phyloP scores from a whole-genome alignment of 2,888 invertebrate species.

The Cheilosia soror region DNA sequence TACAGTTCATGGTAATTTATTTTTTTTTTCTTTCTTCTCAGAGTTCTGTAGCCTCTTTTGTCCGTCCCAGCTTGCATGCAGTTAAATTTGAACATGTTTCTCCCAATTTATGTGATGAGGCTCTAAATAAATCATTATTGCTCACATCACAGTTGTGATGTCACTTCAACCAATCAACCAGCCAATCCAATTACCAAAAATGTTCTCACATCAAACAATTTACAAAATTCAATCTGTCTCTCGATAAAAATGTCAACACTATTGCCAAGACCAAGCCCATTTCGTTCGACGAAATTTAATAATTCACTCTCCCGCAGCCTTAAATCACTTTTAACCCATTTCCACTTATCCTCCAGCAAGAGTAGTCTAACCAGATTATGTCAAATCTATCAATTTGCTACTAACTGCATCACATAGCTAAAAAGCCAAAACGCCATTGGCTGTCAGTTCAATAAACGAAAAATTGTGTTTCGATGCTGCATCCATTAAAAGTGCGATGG shows the following conservation, averaged over 20 bases:
- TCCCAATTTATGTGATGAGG: too few relatives aligned
- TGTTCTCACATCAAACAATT: conserved; percentile 33
- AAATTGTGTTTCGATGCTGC: conserved; percentile 63
- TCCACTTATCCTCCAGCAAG: not conserved
- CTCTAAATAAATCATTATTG: too few relatives aligned
- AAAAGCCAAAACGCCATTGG: conserved; percentile 51
- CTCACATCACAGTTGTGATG: not conserved
- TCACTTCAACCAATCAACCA: conserved; percentile 1
- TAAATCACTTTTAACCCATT: conserved; percentile 56
- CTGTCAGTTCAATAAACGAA: conserved; percentile 70
- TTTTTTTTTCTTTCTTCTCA: not conserved
- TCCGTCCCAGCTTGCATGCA: conserved; percentile 24
- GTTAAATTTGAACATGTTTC: conserved; percentile 16
- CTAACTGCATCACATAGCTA: conserved; percentile 60
- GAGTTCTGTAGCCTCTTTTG: conserved; percentile 12
- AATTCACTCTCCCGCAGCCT: conserved; percentile 33
- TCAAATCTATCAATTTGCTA: conserved; percentile 68
- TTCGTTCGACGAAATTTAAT: conserved; percentile 46
- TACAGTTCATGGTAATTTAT: conserved; percentile 4
- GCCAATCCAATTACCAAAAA: conserved; percentile 23
- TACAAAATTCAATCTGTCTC: conserved; percentile 47
- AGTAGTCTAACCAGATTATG: conserved; percentile 68
- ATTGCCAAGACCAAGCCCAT: not conserved
- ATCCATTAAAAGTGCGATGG: conserved; percentile 57
- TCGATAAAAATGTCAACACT: conserved; percentile 46